Evolutionary conservation across 2,797 vertebrate genomes (phyloP).

Genomic region (Dendrocincla tyrannina): DNA sequence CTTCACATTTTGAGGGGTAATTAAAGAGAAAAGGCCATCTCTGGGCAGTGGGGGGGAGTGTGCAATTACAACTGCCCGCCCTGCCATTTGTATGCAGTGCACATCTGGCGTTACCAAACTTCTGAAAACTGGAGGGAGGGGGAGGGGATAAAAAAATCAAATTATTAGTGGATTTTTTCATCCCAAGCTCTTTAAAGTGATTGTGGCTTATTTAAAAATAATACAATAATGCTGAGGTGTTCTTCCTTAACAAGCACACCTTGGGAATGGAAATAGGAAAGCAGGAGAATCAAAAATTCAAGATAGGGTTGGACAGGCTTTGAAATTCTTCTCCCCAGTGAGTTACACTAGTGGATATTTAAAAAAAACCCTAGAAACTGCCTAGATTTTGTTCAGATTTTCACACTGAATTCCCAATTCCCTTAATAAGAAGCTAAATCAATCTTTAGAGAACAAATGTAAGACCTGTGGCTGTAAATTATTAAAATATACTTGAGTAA

Average conservation of each 20-base stretch:
- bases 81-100: not conserved
- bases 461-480: slow-evolving; percentile 48
- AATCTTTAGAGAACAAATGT: slow-evolving; percentile 59
- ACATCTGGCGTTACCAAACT: not conserved
- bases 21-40: not conserved
- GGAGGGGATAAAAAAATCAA: not conserved
- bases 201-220: slow-evolving; percentile 42
- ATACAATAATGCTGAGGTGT: slow-evolving; percentile 17
- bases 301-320: slow-evolving; percentile 19
- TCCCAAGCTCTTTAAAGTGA: not conserved
- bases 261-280: not conserved
- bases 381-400: slow-evolving; percentile 47
- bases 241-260: slow-evolving; percentile 50
- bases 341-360: slow-evolving; percentile 19
- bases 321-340: slow-evolving; percentile 42
- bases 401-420: slow-evolving; percentile 45
- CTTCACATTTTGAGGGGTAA: not conserved
- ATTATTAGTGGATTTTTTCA: not conserved
- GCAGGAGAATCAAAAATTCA: slow-evolving; percentile 22
- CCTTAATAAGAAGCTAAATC: slow-evolving; percentile 61
- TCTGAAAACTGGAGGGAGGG: not conserved
- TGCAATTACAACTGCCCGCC: not conserved
- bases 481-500: slow-evolving; percentile 48
- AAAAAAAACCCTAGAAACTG: not conserved
- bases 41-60: not conserved